These are phyloP conservation scores for Galerucella calmariensis DNA, from an alignment of 2,888 invertebrate genomes.

Conservation along the genomic window DNA sequence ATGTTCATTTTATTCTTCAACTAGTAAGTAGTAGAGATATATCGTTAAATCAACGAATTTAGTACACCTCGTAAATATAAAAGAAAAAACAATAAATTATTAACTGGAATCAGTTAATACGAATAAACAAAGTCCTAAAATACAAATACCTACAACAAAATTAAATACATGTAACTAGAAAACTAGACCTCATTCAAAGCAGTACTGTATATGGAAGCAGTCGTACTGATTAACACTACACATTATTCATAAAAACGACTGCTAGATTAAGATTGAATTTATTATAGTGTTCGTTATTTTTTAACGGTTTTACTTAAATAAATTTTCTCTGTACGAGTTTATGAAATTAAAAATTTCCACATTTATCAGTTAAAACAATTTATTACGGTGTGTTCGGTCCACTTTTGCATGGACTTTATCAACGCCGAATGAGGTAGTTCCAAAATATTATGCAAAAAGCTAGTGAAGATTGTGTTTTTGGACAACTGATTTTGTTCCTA, in stretches of 20 bases:
- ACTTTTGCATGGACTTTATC: too few relatives aligned
- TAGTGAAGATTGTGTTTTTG: too few relatives aligned
- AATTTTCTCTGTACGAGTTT: background rate
- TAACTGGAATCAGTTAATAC: background rate
- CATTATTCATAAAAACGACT: slow-evolving; percentile 14
- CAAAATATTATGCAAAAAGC: too few relatives aligned
- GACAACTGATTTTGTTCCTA: too few relatives aligned
- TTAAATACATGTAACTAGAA: background rate
- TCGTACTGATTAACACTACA: background rate
- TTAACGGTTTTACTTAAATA: slow-evolving; percentile 13
- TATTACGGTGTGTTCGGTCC: background rate
- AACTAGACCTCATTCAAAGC: background rate
- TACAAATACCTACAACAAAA: background rate
- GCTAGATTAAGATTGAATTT: background rate
- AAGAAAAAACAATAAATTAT: background rate
- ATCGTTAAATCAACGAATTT: too few relatives aligned
- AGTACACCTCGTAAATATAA: background rate
- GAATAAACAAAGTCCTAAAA: background rate
- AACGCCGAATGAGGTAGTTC: too few relatives aligned
- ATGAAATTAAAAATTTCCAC: background rate
- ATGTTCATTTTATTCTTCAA: too few relatives aligned
- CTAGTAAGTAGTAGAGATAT: too few relatives aligned
- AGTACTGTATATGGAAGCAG: slow-evolving; percentile 12
- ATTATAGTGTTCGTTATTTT: background rate
- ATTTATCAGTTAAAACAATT: background rate